Evolutionary conservation across 2,888 invertebrate genomes (phyloP), one percentile per base, ranked within the genome.

Genomic region (Seira sanloemensis): DNA sequence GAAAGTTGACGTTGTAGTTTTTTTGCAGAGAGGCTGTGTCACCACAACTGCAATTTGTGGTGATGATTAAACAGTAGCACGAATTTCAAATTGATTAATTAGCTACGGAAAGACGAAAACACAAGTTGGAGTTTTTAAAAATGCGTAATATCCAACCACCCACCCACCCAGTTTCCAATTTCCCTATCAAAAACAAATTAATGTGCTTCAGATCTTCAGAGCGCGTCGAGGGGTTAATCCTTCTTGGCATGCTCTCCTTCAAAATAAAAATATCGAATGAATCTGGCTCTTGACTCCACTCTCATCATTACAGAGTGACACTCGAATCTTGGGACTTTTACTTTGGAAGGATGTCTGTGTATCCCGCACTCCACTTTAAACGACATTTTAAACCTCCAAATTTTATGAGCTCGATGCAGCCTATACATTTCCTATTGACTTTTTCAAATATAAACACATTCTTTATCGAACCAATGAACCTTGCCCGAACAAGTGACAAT

Each of bases 211-310:
- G n/a, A 58, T 58, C 58, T 58, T n/a, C n/a, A n/a, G 18, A 58
- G n/a, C 58, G 9, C 18, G 5, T 58, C 12, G n/a, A 58, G 62
- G 76, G 76, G 81, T 82, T 78, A 83, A 83, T 83, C 72, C 54
- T 77, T 66, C 72, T 83, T 83, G 82, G 82, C 82, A 58, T n/a
- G 58, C 18, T 54, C 76, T 77, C 77, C 81, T 54, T 62, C 12
- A 19, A 50, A 83, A 83, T 66, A 78, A 78, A 83, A 83, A 83
- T 67, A 77, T 21, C 24, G 7, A 72, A 83, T 83, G 82, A 83
- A 82, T 82, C 76, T 76, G 72, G 66, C 27, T 46, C 54, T 65
- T 19, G 16, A 16, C 66, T 68, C 62, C 12, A 23, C 12, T 26
- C 16, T 19, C 0, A 46, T 2, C n/a, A 58, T 26, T 5, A 21